Base-by-base conservation (phyloP, 1,140 invertebrate species). In the Phymorhynchus buccinoides region DNA sequence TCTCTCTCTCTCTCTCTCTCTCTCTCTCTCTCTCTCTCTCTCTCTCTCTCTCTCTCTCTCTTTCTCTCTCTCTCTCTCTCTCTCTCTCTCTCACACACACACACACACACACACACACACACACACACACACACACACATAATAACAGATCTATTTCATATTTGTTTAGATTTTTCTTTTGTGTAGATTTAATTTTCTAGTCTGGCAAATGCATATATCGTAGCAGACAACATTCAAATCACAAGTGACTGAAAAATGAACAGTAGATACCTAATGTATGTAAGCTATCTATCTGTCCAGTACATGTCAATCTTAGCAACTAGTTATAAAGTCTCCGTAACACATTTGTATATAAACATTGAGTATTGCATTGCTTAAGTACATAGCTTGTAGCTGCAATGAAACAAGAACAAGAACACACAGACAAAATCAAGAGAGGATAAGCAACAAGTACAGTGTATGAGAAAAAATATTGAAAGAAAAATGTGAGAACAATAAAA, bases 1-100 rank as follows among this genome's bases (percentile, higher is more conserved):
- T 84, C 89, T 78, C 82, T 80, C 22, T 83, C 80, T 68, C 83
- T 86, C 37, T 85, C 85, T 30, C 75, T 78, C 56, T 87, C 83
- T 41, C 86, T 87, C 27, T 78, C 87, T 35, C 68, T 62, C 62
- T 83, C 62, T 68, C 62, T 68, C 62, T 68, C 48, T 52, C 48
- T 52, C 48, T 52, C 48, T 52, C 48, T 52, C 48, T 0, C 27
- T 68, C 27, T 27, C 27, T 27, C 62, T 27, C 14, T 27, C 62
- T 68, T 30, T 52, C 27, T 68, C 62, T 68, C 62, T 68, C 62
- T 68, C 62, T 22, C 14, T 68, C 4, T 27, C 27, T 68, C 27
- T 68, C 62, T 68, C 62, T 37, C 39, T 75, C 73, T 37, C 73
- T 37, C 32, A n/a, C 66, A 35, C 66, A 71, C 66, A 3, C 66